These are phyloP conservation scores for Timandra comae DNA, from an alignment of 2,888 invertebrate species.

Conservation along the genomic window DNA sequence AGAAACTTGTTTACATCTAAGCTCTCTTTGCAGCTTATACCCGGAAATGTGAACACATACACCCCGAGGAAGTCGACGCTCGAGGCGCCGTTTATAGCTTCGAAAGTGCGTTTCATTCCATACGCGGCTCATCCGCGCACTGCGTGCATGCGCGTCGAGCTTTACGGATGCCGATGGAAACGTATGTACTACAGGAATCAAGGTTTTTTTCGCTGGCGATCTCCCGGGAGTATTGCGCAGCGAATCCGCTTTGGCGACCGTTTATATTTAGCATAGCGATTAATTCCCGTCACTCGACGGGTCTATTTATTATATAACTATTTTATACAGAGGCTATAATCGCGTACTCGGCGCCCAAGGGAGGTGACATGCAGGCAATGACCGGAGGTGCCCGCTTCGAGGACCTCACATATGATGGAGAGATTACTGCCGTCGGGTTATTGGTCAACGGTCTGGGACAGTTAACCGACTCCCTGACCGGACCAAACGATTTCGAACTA, in stretches of 20 bases:
- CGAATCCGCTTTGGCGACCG: constrained; percentile 33
- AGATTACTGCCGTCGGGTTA: constrained; percentile 60
- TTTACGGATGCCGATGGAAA: constrained; percentile 87
- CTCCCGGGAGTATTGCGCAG: constrained; percentile 45
- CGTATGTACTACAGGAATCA: constrained; percentile 49
- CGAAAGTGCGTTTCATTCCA: constrained; percentile 91
- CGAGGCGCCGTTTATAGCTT: constrained; percentile 90
- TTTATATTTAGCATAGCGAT: constrained; percentile 17
- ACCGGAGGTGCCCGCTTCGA: constrained; percentile 82
- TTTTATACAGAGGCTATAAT: constrained; percentile 79
- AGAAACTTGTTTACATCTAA: too few relatives aligned
- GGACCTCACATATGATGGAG: constrained; percentile 89
- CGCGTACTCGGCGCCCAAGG: constrained; percentile 81
- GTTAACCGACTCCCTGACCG: constrained; percentile 84
- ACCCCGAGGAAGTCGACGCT: constrained; percentile 82
- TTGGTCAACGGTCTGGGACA: constrained; percentile 87
- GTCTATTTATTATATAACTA: constrained; percentile 31
- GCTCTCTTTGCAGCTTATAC: constrained; percentile 79
- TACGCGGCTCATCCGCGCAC: constrained; percentile 90
- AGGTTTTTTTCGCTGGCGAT: constrained; percentile 35
- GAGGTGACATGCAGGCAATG: constrained; percentile 79
- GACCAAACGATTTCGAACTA: constrained; percentile 80
- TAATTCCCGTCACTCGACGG: constrained; percentile 38
- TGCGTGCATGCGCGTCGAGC: constrained; percentile 94
- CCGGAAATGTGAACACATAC: constrained; percentile 87